Base-by-base conservation (phyloP, 2,888 invertebrate species). In the Reticulitermes lucifugus region DNA sequence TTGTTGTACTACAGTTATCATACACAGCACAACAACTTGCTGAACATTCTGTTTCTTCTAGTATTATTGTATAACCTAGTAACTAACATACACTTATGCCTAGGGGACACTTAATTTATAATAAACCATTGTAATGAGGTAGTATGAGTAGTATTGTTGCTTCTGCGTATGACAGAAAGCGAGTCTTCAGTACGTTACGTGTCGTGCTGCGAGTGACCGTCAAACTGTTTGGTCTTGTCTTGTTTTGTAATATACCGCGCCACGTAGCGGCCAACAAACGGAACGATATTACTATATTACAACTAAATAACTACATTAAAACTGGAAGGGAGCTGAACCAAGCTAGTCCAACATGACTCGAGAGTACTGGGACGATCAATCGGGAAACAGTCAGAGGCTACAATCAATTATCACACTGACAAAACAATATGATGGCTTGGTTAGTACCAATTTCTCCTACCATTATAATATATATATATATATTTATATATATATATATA, bases 131-230 rank as follows among this genome's bases (percentile, higher is more conserved):
- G 85, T 85, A 87, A 87, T 87, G 87, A 87, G 87, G 87, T 87
- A 87, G 87, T 86, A 84, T 86, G 83, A 87, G 87, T 87, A 87
- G 86, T 87, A 85, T 85, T 87, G 87, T 82, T 85, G 85, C 87
- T 84, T 85, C 86, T 81, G 81, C 43, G 43, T 84, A n/a, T 46
- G 65, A 71, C 85, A 85, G 85, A 81, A 73, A 83, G 85, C 86
- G 77, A 86, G 86, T 86, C 86, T 86, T 86, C 82, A 85, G 81
- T 84, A 86, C 84, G 75, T 84, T 41, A 81, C 79, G 70, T 79
- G 83, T 84, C 77, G 14, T 43, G 77, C 77, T 46, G 77, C 46
- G 86, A 79, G 55, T 22, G 84, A 83, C 79, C 25, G 59, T 35
- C 85, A 41, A 65, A 85, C 84, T 59, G 70, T 10, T n/a, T n/a